Conservation (phyloP, 2,888 invertebrate genomes). For the Diabrotica balteata region DNA sequence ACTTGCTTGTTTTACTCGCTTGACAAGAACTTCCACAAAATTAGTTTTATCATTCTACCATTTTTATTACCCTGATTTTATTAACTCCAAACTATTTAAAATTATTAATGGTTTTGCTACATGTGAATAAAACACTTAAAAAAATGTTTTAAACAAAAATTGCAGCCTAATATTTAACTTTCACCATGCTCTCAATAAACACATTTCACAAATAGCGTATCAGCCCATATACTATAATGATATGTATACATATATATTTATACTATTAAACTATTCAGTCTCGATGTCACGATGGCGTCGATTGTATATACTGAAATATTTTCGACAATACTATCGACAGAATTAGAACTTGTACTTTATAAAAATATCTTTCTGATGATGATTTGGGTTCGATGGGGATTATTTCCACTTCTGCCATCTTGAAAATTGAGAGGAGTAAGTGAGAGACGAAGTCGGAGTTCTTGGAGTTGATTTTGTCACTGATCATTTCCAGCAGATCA, state of each 20-base stretch:
- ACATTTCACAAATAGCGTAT: constrained; percentile 27
- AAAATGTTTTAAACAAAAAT: too few relatives aligned
- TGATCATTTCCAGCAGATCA: constrained; percentile 79
- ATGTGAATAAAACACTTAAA: too few relatives aligned
- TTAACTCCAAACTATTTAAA: too few relatives aligned
- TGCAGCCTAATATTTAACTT: background rate
- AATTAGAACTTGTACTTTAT: constrained; percentile 39
- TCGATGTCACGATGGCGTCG: constrained; percentile 55
- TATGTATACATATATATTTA: constrained; percentile 35
- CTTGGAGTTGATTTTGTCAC: constrained; percentile 84
- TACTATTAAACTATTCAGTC: constrained; percentile 40
- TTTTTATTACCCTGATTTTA: too few relatives aligned
- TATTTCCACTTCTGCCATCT: constrained; percentile 90
- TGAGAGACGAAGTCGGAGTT: constrained; percentile 87
- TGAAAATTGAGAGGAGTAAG: constrained; percentile 86
- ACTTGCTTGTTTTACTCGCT: too few relatives aligned
- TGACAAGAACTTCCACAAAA: too few relatives aligned
- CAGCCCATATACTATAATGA: constrained; percentile 31
- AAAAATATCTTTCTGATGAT: constrained; percentile 40
- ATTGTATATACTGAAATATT: constrained; percentile 30
- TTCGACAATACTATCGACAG: constrained; percentile 40
- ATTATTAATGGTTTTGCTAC: too few relatives aligned
- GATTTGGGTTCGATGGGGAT: constrained; percentile 77
- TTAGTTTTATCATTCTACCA: too few relatives aligned
- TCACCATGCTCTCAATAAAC: constrained; percentile 20